These are phyloP conservation scores for Clupea harengus DNA, from an alignment of 2,113 vertebrate genomes.

Conservation along the genomic window DNA sequence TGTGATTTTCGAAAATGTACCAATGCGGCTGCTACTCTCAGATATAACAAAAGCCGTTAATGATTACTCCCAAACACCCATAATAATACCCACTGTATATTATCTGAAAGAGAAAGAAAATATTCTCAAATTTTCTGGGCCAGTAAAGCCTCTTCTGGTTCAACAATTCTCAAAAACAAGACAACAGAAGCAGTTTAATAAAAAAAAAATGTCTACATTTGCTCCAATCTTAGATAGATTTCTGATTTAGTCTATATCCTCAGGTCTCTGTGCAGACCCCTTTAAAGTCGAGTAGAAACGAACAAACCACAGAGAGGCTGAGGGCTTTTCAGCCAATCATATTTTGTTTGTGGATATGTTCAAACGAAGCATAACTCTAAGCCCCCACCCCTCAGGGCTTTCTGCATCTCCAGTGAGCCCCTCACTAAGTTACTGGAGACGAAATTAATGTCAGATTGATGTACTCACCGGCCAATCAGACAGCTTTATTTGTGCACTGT, in stretches of 20 bases:
- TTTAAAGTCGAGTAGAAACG: slow-evolving; percentile 1
- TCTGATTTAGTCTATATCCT: not conserved
- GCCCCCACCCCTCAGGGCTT: not conserved
- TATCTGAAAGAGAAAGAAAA: not conserved
- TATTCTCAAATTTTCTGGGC: not conserved
- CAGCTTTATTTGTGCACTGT: not conserved
- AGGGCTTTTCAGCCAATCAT: slow-evolving; percentile 6
- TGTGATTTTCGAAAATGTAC: not conserved
- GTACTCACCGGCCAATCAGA: slow-evolving; percentile 13
- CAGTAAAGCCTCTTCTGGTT: not conserved
- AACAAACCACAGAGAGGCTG: not conserved
- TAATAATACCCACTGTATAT: not conserved
- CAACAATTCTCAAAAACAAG: not conserved
- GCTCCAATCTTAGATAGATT: not conserved
- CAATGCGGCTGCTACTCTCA: not conserved
- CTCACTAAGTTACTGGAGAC: not conserved
- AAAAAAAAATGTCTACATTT: not conserved
- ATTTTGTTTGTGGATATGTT: slow-evolving; percentile 17
- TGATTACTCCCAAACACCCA: not conserved
- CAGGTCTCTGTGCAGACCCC: not conserved
- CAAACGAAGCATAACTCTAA: not conserved
- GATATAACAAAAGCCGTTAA: not conserved
- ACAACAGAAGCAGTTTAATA: not conserved
- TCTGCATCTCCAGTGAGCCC: not conserved
- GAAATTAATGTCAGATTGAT: slow-evolving; percentile 18